Base-by-base conservation (phyloP, 2,888 invertebrate species). In the Drosophila mercatorum region DNA sequence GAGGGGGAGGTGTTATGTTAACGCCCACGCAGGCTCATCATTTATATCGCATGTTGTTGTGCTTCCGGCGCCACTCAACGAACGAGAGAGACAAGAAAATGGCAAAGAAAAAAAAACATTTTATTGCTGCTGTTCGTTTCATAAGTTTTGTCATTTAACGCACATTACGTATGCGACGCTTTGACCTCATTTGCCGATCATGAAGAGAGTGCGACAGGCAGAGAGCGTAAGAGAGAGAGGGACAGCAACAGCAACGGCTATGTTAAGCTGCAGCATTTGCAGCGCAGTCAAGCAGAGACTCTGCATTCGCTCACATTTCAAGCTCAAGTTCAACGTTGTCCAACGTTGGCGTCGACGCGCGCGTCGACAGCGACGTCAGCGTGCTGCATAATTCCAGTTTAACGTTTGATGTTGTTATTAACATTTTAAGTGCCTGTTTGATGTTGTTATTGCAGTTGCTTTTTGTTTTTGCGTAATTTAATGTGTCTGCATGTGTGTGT, bases 11-110 rank as follows among this genome's bases (percentile, higher is more conserved):
- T 56, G 67, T 51, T 47, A 14, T 41, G 58, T 64, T 60, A 14
- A 70, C 75, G 60, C 78, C 80, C 80, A 77, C 80, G 57, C 62
- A 47, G 26, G 63, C 73, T 75, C 76, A 74, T 71, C 76, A 76
- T 82, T 77, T 53, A 53, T 82, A 84, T 75, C 71, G 88, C 76
- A 76, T 83, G 81, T 73, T 83, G 71, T 71, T 76, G 73, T 68
- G 88, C 88, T 89, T 86, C 86, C 86, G 86, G 86, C 89, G 89
- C 89, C 86, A 84, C 74, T 81, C 67, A 57, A 63, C 40, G 49
- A 31, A 28, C 43, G 26, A 64, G 44, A 22, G 38, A 22, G 38
- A 12, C 34, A 17, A 17, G 36, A 34, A 65, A 65, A 53, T 56
- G 46, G 36, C 51, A 31, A 11, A 34, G 8, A 28, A 31, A 12